Conservation (phyloP, 2,797 vertebrate genomes). For the Brotula barbata region DNA sequence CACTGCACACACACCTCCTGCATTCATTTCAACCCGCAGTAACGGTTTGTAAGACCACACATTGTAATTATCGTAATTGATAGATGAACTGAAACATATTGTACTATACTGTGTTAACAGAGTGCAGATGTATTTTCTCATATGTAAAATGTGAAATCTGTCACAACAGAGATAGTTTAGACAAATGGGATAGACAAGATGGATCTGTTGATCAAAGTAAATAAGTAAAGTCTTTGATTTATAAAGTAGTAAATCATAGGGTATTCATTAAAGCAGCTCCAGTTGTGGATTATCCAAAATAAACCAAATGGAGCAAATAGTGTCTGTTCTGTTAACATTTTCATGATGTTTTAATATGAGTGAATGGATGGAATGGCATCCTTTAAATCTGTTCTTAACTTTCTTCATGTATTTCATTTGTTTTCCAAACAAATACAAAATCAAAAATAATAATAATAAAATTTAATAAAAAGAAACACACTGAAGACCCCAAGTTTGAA, state of each 20-base stretch:
- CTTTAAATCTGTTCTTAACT: not conserved
- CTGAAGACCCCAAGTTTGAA: slow-evolving; percentile 25
- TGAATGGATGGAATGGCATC: not conserved
- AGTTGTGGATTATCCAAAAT: not conserved
- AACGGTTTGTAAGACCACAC: not conserved
- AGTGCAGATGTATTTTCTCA: slow-evolving; percentile 16
- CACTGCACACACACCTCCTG: too few relatives aligned
- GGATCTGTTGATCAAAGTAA: slow-evolving; percentile 6
- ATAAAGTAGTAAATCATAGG: not conserved
- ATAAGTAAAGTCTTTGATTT: not conserved
- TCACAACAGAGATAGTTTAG: slow-evolving; percentile 31
- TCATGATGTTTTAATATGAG: not conserved
- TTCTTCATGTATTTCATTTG: too few relatives aligned
- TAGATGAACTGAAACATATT: slow-evolving; percentile 28
- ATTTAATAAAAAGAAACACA: slow-evolving; percentile 8
- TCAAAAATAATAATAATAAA: too few relatives aligned
- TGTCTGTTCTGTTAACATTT: not conserved
- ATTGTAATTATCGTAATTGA: not conserved
- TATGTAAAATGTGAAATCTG: slow-evolving; percentile 7
- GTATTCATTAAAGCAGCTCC: not conserved
- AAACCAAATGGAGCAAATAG: too few relatives aligned
- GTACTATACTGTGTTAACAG: slow-evolving; percentile 22
- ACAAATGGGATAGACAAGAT: not conserved
- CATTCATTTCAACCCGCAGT: too few relatives aligned
- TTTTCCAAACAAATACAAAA: not conserved